Conservation (phyloP, 2,888 invertebrate genomes). For the Rosalia funebris region DNA sequence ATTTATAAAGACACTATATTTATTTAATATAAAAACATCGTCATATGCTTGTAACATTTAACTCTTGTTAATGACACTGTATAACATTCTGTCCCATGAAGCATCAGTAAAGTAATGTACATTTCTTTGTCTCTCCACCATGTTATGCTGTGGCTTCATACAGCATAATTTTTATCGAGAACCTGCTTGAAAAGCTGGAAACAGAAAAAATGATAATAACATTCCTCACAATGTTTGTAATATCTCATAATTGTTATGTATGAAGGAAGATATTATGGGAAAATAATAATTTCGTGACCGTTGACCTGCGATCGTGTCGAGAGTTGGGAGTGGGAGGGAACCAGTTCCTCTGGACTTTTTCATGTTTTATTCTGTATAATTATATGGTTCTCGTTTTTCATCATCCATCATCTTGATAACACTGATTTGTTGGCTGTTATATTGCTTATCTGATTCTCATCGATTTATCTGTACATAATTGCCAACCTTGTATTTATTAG, state of each 20-base stretch:
- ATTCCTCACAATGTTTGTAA: slow-evolving; percentile 54
- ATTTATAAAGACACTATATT: no score
- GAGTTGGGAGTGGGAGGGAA: slow-evolving; percentile 60
- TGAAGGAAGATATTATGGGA: slow-evolving; percentile 55
- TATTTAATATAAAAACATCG: no score
- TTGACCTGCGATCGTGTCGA: slow-evolving; percentile 61
- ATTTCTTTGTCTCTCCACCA: slow-evolving; percentile 34
- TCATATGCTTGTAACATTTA: no score
- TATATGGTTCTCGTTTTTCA: slow-evolving; percentile 62
- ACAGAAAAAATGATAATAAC: slow-evolving; percentile 46
- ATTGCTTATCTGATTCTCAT: slow-evolving; percentile 56
- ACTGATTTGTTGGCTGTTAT: slow-evolving; percentile 59
- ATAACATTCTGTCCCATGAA: no score
- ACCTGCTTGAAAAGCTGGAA: slow-evolving; percentile 30
- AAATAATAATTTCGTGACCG: slow-evolving; percentile 62
- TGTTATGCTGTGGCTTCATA: no score
- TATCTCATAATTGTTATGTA: slow-evolving; percentile 54
- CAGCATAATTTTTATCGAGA: slow-evolving; percentile 34
- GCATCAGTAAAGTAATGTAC: no score
- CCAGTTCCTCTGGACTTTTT: slow-evolving; percentile 53
- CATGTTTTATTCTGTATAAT: slow-evolving; percentile 56
- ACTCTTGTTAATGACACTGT: no score
- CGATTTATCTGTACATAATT: slow-evolving; percentile 54
- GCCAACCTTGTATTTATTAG: slow-evolving; percentile 48
- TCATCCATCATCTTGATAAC: slow-evolving; percentile 64